Evolutionary conservation across 2,113 vertebrate species (phyloP), one percentile per base, ranked within the genome.

Genomic region (Diphyllodes magnificus): DNA sequence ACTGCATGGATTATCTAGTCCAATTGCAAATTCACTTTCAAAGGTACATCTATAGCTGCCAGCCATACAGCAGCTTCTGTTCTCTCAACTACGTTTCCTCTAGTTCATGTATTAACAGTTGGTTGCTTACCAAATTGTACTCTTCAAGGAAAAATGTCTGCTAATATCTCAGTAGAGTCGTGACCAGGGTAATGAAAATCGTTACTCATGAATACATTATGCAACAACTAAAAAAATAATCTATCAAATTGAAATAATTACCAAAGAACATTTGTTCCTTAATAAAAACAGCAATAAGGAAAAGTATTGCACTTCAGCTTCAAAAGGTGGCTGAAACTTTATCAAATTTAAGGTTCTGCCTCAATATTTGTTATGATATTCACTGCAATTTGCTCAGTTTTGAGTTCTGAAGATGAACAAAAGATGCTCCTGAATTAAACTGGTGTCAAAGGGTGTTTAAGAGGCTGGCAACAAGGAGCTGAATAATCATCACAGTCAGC

Each of bases 1-100:
- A 75, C 53, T 85, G 73, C 57, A 53, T 87, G 65, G 83, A 87
- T 89, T 93, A 76, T 72, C 89, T 76, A 79, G 77, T 69, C 25
- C 61, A 92, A 65, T 53, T 78, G 57, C 45, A 92, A 85, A 89
- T 92, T 83, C 73, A 57, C 65, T 84, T 92, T 91, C 81, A 95
- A 92, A 96, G 61, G 42, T 89, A 20, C 63, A 77, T 76, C 78
- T 82, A 21, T 82, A 77, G 54, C 91, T 95, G 75, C 79, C 30
- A 95, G 93, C 78, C 24, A 75, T 66, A 92, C 47, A 93, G 79
- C 17, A 85, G 19, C 56, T 80, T 93, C 78, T 91, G 76, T 86
- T 95, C 71, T 90, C 70, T 87, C 2, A 2, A 40, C 71, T 72
- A 14, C 14, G 6, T 95, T 92, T 96, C 66, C 51, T 83, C 39